These are phyloP conservation scores for Microdon myrmicae DNA, from an alignment of 2,888 invertebrate genomes.

Conservation along the genomic window DNA sequence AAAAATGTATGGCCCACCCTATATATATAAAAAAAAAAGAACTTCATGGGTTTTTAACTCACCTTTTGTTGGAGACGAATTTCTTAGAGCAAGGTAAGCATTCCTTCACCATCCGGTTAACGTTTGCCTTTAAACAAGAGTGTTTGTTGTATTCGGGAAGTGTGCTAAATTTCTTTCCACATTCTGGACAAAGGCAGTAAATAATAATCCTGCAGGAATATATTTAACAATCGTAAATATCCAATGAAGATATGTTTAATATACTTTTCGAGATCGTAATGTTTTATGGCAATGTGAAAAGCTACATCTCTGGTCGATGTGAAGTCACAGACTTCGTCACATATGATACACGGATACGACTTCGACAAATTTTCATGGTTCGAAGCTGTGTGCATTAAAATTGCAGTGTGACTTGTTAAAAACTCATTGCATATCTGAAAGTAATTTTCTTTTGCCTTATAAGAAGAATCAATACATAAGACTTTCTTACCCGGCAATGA, in stretches of 20 bases:
- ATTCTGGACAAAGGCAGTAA: constrained; percentile 59
- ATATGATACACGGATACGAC: constrained; percentile 56
- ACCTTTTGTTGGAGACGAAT: constrained; percentile 64
- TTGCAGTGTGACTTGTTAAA: constrained; percentile 25
- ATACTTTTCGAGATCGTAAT: constrained; percentile 57
- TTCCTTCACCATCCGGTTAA: constrained; percentile 55
- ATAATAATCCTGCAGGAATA: no score
- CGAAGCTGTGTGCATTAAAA: constrained; percentile 27
- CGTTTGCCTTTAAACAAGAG: constrained; percentile 59
- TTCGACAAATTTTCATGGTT: constrained; percentile 26
- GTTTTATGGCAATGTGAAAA: constrained; percentile 60
- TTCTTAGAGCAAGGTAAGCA: constrained; percentile 58
- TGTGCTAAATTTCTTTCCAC: constrained; percentile 59
- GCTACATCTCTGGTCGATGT: constrained; percentile 55
- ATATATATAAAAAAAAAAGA: constrained; percentile 1
- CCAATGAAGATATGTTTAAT: no score
- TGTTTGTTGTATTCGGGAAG: constrained; percentile 62
- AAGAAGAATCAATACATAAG: background rate
- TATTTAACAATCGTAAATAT: no score
- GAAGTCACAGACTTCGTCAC: constrained; percentile 51
- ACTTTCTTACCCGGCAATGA: constrained; percentile 35
- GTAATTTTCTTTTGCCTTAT: background rate
- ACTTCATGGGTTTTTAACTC: background rate
- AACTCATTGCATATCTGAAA: constrained; percentile 35
- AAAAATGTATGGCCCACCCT: no score